Conservation (phyloP, 2,113 vertebrate genomes). For the Reinhardtius hippoglossoides region DNA sequence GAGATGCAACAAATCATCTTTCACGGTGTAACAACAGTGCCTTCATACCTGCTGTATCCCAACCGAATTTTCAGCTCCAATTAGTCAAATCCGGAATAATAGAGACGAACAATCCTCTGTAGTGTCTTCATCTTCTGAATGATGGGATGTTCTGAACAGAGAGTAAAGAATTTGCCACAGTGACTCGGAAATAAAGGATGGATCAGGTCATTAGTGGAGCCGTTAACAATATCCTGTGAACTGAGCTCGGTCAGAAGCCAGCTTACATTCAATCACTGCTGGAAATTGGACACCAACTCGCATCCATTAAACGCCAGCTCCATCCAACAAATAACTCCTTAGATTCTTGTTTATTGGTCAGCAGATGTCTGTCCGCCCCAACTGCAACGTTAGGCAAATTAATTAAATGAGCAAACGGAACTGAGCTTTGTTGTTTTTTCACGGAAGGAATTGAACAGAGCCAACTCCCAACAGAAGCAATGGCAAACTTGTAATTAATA, state of each 20-base stretch:
- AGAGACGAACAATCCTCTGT: conserved; percentile 48
- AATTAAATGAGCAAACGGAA: conserved; percentile 60
- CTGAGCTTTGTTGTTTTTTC: conserved; percentile 47
- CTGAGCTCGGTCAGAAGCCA: conserved; percentile 50
- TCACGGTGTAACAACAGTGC: too few species aligned
- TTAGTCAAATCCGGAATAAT: conserved; percentile 62
- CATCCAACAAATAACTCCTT: conserved; percentile 58
- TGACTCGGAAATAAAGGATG: conserved; percentile 50
- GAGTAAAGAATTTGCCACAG: conserved; percentile 19
- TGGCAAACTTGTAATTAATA: conserved; percentile 59
- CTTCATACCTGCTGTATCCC: conserved; percentile 20
- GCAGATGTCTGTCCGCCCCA: conserved; percentile 53
- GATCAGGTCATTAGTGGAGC: conserved; percentile 63
- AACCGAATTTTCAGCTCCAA: conserved; percentile 45
- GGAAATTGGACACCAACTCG: conserved; percentile 64
- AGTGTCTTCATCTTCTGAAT: conserved; percentile 44
- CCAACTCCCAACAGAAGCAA: conserved; percentile 50
- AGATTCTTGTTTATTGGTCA: conserved; percentile 58
- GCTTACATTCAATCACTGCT: conserved; percentile 57
- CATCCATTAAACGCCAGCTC: conserved; percentile 58
- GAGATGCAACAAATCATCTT: conserved; percentile 1
- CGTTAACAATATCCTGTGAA: conserved; percentile 57
- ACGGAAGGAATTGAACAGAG: conserved; percentile 21
- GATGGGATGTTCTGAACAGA: conserved; percentile 49
- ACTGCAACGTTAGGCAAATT: conserved; percentile 44